phyloP scores from a whole-genome alignment of 2,888 invertebrate species.

The Agrilus cyanescens region DNA sequence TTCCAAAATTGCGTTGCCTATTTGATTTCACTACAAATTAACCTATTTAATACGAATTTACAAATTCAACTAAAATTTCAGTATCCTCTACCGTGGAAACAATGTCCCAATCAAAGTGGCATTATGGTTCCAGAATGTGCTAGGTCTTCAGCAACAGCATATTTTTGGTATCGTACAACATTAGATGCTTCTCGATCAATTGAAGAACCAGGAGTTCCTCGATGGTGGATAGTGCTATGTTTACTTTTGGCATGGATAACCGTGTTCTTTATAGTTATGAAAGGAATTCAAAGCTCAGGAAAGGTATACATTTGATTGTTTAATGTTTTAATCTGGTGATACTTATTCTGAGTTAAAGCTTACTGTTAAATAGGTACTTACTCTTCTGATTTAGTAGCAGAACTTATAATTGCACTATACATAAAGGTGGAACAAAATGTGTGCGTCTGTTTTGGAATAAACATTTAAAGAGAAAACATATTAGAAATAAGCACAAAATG shows the following conservation, averaged over 20 bases:
- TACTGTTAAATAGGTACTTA: too few species aligned
- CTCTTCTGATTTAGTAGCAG: too few species aligned
- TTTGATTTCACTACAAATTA: too few species aligned
- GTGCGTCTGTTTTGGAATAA: too few species aligned
- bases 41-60: too few species aligned
- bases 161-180: conserved; percentile 87
- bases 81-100: conserved; percentile 75
- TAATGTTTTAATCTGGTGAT: too few species aligned
- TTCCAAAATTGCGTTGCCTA: too few species aligned
- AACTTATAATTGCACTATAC: too few species aligned
- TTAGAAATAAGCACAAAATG: too few species aligned
- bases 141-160: conserved; percentile 76
- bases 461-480: too few species aligned
- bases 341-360: too few species aligned
- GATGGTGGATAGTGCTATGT: conserved; percentile 89
- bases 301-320: conserved; percentile 53
- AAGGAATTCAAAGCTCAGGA: conserved; percentile 91
- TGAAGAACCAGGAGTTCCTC: conserved; percentile 70
- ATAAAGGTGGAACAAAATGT: too few species aligned
- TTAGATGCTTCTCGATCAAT: conserved; percentile 79
- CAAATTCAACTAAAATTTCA: conserved; percentile 28
- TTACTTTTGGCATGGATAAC: conserved; percentile 79
- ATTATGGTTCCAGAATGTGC: conserved; percentile 63
- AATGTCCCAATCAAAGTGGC: conserved; percentile 61
- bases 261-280: conserved; percentile 92